Base-by-base conservation (phyloP, 2,113 vertebrate genomes). In the Cygnus atratus region DNA sequence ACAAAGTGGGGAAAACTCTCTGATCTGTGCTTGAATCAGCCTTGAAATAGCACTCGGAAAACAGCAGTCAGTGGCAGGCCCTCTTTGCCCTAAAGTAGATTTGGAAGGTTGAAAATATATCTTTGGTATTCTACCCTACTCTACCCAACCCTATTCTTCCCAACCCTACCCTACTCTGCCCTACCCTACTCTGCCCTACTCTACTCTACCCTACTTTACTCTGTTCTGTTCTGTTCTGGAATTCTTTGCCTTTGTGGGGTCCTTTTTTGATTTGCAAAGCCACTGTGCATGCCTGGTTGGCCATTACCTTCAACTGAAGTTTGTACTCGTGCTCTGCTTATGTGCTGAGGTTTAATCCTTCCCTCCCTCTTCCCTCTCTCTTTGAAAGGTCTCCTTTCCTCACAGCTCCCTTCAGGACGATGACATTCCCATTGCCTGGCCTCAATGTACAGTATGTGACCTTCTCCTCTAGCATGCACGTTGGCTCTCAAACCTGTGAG, bases 361-460 rank as follows among this genome's bases (percentile, higher is more conserved):
- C 26, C 39, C 39, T 84, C 71, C 54, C 41, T 80, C 39, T 87
- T 90, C 21, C 26, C 39, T 62, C 73, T 73, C 58, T 73, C 67
- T 65, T 41, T 16, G 44, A 80, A 62, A 65, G 43, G 9, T 54
- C 43, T 84, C 37, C 75, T 67, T 87, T 87, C 52, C 58, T 93
- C 55, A 50, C 43, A 33, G 63, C 17, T 62, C 31, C 25, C 48
- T 48, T 29, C 33, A 12, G 26, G 50, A 41, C 0, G 16, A 41
- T 22, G 59, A 52, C 66, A 46, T 43, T 88, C 57, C 76, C 33
- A 5, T 68, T 7, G 65, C 80, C 77, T 57, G 86, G 37, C 57
- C 81, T 94, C 88, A 29, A 4, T 75, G 92, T 94, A 19, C 91
- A 93, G n/a, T 75, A 39, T 84, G 93, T 95, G 94, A 93, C 91